Conservation (phyloP, 2,888 invertebrate genomes). For the Polietes domitor region DNA sequence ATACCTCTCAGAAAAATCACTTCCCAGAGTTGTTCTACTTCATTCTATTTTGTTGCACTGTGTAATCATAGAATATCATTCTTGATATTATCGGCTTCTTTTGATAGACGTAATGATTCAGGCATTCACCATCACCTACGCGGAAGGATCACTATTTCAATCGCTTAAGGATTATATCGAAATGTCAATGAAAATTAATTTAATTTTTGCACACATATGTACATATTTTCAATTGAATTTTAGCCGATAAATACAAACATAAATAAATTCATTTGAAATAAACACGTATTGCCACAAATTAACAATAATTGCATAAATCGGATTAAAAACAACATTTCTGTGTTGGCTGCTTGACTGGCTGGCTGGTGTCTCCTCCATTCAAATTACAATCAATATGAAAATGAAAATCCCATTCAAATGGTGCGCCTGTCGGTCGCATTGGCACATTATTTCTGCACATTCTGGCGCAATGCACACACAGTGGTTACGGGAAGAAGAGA, state of each 20-base stretch:
- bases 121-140: neutral
- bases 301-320: constrained; percentile 77
- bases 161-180: constrained; percentile 30
- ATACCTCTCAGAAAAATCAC: too few relatives aligned
- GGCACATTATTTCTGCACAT: too few relatives aligned
- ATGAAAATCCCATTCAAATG: constrained; percentile 12
- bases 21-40: too few relatives aligned
- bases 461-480: neutral
- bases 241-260: too few relatives aligned
- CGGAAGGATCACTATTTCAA: neutral
- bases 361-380: constrained; percentile 15
- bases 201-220: constrained; percentile 5
- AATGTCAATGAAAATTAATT: constrained; percentile 35
- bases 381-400: constrained; percentile 35
- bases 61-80: too few relatives aligned
- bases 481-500: too few relatives aligned
- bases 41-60: too few relatives aligned
- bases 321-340: constrained; percentile 72
- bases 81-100: too few relatives aligned
- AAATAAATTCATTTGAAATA: constrained; percentile 38
- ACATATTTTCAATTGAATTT: constrained; percentile 22
- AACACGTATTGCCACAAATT: constrained; percentile 65
- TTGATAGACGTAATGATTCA: too few relatives aligned
- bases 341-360: too few relatives aligned
- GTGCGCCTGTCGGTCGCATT: neutral